Evolutionary conservation across 2,113 vertebrate genomes (phyloP).

Genomic region (Perca schrenkii): DNA sequence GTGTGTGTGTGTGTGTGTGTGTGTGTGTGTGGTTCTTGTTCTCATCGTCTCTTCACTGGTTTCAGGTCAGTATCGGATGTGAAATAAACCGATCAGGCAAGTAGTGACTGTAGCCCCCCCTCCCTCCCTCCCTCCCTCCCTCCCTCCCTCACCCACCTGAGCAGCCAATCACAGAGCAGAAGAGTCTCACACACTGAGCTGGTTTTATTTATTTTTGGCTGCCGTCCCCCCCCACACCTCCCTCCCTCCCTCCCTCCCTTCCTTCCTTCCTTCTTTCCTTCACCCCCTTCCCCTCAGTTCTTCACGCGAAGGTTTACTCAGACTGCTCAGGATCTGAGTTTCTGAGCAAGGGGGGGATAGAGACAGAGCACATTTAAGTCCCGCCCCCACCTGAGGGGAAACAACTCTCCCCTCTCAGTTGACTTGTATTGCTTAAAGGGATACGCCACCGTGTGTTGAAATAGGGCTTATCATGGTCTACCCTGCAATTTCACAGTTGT

Average conservation of each 20-base stretch:
- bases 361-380: no score
- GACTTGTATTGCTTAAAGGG: no score
- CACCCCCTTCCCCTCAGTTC: neutral
- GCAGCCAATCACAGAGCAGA: slow-evolving; percentile 52
- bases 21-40: neutral
- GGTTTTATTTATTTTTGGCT: slow-evolving; percentile 72
- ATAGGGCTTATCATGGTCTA: no score
- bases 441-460: no score
- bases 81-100: slow-evolving; percentile 94
- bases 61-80: slow-evolving; percentile 96
- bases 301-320: no score
- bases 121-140: neutral
- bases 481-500: no score
- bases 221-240: slow-evolving; percentile 76
- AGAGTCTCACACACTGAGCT: slow-evolving; percentile 32
- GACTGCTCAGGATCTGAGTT: neutral
- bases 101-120: slow-evolving; percentile 78
- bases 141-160: slow-evolving; percentile 56
- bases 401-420: no score
- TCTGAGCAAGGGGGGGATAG: neutral
- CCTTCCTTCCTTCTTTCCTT: neutral
- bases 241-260: neutral
- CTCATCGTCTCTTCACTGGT: slow-evolving; percentile 86
- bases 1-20: no score
- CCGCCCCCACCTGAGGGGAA: no score